Evolutionary conservation across 2,113 vertebrate genomes (phyloP).

Genomic region (Eublepharis macularius): DNA sequence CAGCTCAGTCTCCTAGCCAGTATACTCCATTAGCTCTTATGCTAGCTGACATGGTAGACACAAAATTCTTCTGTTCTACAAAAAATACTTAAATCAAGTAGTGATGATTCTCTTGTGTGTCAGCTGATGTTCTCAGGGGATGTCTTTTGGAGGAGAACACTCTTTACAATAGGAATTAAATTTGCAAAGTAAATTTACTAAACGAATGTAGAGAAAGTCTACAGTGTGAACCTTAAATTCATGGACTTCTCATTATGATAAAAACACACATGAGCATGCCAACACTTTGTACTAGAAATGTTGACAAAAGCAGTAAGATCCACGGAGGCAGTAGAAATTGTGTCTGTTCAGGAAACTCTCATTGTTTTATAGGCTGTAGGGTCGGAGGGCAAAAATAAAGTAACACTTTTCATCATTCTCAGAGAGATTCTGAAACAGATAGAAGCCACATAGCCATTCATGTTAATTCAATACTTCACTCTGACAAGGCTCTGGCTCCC

Average conservation of each 20-base stretch:
- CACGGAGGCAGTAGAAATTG: constrained; percentile 59
- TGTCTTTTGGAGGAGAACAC: constrained; percentile 15
- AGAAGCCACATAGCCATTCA: constrained; percentile 69
- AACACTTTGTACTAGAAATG: constrained; percentile 62
- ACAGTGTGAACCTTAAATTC: constrained; percentile 41
- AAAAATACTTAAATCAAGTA: neutral
- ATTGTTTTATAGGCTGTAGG: constrained; percentile 66
- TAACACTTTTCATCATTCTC: constrained; percentile 74
- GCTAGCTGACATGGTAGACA: neutral
- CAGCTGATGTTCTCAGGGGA: neutral
- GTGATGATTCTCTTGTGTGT: neutral
- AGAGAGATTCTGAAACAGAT: constrained; percentile 71
- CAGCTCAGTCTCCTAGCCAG: neutral
- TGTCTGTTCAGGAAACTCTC: constrained; percentile 55
- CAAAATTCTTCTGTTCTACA: neutral
- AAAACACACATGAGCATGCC: constrained; percentile 47
- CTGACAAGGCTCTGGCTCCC: constrained; percentile 68
- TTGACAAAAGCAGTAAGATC: constrained; percentile 62
- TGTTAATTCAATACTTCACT: constrained; percentile 65
- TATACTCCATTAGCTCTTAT: neutral
- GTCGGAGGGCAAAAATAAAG: constrained; percentile 72
- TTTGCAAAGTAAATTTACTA: constrained; percentile 47
- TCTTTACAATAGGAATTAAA: constrained; percentile 4
- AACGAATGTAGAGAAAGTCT: neutral
- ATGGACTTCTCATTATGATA: constrained; percentile 47